Evolutionary conservation across 1,140 invertebrate species (phyloP).

Genomic region (Panulirus ornatus): DNA sequence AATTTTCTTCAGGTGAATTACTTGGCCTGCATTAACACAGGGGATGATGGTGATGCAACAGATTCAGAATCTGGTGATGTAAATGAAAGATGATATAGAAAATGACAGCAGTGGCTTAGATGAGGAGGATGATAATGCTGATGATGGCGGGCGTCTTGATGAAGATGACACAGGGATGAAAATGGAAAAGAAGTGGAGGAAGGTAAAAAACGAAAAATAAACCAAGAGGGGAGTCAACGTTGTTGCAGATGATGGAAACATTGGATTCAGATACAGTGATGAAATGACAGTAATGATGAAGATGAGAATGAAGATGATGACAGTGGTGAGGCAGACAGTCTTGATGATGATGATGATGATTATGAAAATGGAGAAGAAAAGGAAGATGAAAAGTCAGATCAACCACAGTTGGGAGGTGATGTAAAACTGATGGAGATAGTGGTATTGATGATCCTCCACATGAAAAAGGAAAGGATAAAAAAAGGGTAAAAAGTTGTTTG

Average conservation of each 20-base stretch:
- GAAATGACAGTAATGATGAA: no score
- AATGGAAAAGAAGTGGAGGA: slow-evolving; percentile 74
- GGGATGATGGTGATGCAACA: slow-evolving; percentile 32
- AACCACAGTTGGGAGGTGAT: background rate
- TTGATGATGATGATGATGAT: no score
- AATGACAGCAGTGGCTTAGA: slow-evolving; percentile 35
- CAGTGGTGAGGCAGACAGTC: slow-evolving; percentile 77
- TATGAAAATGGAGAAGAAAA: slow-evolving; percentile 41
- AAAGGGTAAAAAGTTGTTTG: slow-evolving; percentile 28
- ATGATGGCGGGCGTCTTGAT: slow-evolving; percentile 58
- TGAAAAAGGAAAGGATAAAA: background rate
- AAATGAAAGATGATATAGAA: slow-evolving; percentile 40
- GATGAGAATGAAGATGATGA: slow-evolving; percentile 69
- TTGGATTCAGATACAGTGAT: no score
- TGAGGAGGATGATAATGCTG: slow-evolving; percentile 73
- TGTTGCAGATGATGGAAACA: no score
- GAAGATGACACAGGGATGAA: slow-evolving; percentile 48
- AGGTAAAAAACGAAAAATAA: no score
- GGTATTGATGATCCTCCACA: slow-evolving; percentile 33
- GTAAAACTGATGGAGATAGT: slow-evolving; percentile 53
- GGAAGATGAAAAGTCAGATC: slow-evolving; percentile 74
- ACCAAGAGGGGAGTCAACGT: no score
- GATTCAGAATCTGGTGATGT: slow-evolving; percentile 41
- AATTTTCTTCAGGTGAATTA: slow-evolving; percentile 20
- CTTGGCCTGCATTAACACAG: slow-evolving; percentile 13